Conservation (phyloP, 2,113 vertebrate species). For the Psammodynastes pulverulentus region DNA sequence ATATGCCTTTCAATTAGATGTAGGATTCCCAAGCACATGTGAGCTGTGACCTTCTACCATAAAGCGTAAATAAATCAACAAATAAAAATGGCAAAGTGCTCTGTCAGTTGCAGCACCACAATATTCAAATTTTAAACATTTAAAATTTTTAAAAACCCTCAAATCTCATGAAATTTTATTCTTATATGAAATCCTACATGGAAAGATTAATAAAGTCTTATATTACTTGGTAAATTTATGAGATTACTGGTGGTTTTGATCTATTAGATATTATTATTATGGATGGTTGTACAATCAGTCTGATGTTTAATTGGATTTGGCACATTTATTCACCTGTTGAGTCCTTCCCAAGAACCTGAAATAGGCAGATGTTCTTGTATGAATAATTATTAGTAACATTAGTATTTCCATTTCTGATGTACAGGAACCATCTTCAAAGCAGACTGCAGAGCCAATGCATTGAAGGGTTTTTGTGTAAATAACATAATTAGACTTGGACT, state of each 20-base stretch:
- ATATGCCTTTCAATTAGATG: background rate
- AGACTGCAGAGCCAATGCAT: background rate
- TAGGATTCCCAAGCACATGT: background rate
- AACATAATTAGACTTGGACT: background rate
- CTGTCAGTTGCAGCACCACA: background rate
- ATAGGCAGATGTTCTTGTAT: background rate
- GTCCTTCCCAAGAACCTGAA: background rate
- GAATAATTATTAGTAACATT: background rate
- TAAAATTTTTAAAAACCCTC: background rate
- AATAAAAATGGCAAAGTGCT: background rate
- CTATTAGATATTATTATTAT: background rate
- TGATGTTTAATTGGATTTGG: background rate
- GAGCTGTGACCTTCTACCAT: background rate
- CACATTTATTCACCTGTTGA: background rate
- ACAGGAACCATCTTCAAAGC: background rate
- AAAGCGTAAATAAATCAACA: background rate
- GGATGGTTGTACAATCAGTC: background rate
- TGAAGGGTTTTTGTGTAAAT: background rate
- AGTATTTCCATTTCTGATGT: background rate
- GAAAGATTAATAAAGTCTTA: background rate
- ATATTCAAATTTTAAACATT: background rate
- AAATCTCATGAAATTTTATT: background rate
- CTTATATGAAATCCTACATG: background rate
- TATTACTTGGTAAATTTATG: background rate
- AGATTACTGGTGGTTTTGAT: background rate